phyloP scores from a whole-genome alignment of 1,140 invertebrate species.

The Agraylea sexmaculata region DNA sequence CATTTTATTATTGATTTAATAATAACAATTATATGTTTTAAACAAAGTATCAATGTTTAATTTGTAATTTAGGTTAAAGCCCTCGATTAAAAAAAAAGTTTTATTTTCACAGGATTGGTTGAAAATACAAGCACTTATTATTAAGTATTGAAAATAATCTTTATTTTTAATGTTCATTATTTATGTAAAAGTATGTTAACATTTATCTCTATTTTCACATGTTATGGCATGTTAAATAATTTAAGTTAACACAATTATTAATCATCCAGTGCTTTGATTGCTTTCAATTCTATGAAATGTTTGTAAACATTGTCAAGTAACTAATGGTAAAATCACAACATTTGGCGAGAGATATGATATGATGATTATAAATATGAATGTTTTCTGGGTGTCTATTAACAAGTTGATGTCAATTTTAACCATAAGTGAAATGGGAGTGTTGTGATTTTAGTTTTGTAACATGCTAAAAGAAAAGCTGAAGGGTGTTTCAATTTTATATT shows the following conservation, averaged over 20 bases:
- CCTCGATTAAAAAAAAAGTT: no score
- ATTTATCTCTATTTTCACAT: constrained; percentile 19
- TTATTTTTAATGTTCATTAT: no score
- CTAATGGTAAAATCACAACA: constrained; percentile 18
- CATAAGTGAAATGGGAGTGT: constrained; percentile 7
- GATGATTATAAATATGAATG: no score
- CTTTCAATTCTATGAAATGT: no score
- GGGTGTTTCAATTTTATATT: constrained; percentile 19
- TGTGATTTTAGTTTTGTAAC: constrained; percentile 18
- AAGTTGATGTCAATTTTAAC: constrained; percentile 14
- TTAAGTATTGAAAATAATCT: no score
- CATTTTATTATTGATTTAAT: constrained; percentile 1
- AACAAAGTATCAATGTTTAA: no score
- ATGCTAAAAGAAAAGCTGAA: neutral
- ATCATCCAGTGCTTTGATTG: constrained; percentile 18
- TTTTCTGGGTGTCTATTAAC: constrained; percentile 7
- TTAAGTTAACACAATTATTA: constrained; percentile 20
- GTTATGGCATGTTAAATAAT: constrained; percentile 17
- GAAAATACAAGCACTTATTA: no score
- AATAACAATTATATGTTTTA: no score
- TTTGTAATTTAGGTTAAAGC: no score
- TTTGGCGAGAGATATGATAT: no score
- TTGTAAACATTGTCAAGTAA: constrained; percentile 9
- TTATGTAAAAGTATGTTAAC: no score
- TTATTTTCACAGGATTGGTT: no score